Conservation (phyloP, 2,797 vertebrate species). For the Fundulus diaphanus region DNA sequence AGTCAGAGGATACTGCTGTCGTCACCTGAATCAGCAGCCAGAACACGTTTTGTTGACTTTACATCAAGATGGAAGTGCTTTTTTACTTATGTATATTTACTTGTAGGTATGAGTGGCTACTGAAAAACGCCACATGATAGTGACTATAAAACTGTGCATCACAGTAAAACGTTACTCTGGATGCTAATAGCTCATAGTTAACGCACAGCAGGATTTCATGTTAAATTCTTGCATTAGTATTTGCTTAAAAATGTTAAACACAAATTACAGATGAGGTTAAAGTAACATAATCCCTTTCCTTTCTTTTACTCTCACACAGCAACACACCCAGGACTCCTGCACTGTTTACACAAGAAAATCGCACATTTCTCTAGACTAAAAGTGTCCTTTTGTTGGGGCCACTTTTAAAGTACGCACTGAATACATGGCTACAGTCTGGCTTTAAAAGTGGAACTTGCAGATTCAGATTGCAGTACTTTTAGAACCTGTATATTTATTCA, state of each 20-base stretch:
- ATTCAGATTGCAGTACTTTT: neutral
- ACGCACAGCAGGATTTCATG: too few species aligned
- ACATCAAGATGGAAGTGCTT: conserved; percentile 14
- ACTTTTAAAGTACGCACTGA: neutral
- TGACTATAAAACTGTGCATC: neutral
- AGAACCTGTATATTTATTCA: neutral
- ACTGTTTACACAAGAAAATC: neutral
- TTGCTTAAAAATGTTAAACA: neutral
- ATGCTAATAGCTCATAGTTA: neutral
- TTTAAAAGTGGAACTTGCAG: neutral
- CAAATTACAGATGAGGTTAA: neutral
- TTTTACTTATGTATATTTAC: too few species aligned
- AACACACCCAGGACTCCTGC: neutral
- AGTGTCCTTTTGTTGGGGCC: neutral
- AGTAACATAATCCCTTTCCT: neutral
- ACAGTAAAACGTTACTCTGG: neutral
- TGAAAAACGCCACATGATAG: neutral
- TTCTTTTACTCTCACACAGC: neutral
- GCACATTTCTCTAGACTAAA: neutral
- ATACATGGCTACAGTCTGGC: neutral
- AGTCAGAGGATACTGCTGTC: neutral
- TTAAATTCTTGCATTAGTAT: neutral
- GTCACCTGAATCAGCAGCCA: conserved; percentile 26
- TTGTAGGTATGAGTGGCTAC: neutral
- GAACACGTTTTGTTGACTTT: conserved; percentile 12